phyloP scores from a whole-genome alignment of 2,888 invertebrate species.

The Phyllotreta striolata region DNA sequence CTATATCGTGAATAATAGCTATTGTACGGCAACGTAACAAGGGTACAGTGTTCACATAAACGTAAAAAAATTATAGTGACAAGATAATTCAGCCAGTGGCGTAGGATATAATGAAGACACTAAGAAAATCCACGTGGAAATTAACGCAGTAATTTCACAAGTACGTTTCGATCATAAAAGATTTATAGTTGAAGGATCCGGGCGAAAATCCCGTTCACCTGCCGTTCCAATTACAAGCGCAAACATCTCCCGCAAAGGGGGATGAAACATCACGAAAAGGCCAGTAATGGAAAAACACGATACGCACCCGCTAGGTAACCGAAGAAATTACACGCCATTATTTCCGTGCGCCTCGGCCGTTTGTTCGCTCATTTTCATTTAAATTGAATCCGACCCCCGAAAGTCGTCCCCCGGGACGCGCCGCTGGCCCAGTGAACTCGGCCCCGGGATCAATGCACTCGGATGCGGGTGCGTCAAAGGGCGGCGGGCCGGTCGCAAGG shows the following conservation, averaged over 20 bases:
- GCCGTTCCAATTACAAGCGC: constrained; percentile 14
- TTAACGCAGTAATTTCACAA: background rate
- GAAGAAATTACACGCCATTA: constrained; percentile 22
- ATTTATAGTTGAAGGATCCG: background rate
- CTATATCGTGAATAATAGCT: too few relatives aligned
- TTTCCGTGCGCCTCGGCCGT: constrained; percentile 24
- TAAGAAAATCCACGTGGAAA: too few relatives aligned
- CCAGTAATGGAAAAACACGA: constrained; percentile 22
- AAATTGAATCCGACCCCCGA: constrained; percentile 16
- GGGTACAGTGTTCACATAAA: too few relatives aligned
- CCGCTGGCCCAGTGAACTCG: constrained; percentile 31
- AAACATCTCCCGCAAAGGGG: constrained; percentile 6
- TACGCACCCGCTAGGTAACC: constrained; percentile 11
- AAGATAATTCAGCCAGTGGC: too few relatives aligned
- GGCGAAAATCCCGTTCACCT: constrained; percentile 4
- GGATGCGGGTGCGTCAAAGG: constrained; percentile 23
- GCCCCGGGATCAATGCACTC: constrained; percentile 36
- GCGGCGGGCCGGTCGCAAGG: constrained; percentile 8
- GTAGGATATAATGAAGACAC: too few relatives aligned
- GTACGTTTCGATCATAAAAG: background rate
- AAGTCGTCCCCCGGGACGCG: constrained; percentile 28
- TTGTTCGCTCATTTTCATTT: constrained; percentile 29
- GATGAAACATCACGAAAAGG: constrained; percentile 4
- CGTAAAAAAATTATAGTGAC: too few relatives aligned
- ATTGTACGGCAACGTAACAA: too few relatives aligned